These are phyloP conservation scores for Torymus aiolomorphi DNA, from an alignment of 2,888 invertebrate genomes.

Conservation along the genomic window DNA sequence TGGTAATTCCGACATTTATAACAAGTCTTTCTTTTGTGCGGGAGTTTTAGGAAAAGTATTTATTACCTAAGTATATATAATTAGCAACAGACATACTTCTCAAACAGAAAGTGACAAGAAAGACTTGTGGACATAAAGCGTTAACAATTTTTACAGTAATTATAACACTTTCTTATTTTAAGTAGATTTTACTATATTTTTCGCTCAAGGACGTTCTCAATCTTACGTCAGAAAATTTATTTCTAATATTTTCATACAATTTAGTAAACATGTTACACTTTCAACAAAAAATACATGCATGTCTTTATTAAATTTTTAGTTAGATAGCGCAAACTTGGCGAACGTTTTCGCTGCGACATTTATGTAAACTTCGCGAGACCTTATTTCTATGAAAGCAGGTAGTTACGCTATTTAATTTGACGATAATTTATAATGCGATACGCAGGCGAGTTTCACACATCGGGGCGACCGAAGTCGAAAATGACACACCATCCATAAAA, in stretches of 20 bases:
- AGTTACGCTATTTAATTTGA: conserved; percentile 44
- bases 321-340: background rate
- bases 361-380: conserved; percentile 36
- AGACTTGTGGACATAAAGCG: too few relatives aligned
- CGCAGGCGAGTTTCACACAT: conserved; percentile 37
- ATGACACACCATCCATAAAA: conserved; percentile 45
- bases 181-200: too few relatives aligned
- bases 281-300: background rate
- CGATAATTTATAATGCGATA: conserved; percentile 48
- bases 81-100: background rate
- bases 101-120: too few relatives aligned
- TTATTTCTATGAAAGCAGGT: conserved; percentile 26
- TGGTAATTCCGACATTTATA: too few relatives aligned
- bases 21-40: too few relatives aligned
- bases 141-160: too few relatives aligned
- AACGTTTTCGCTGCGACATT: background rate
- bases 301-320: conserved; percentile 5
- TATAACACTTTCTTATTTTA: too few relatives aligned
- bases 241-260: too few relatives aligned
- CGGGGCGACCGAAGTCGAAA: conserved; percentile 16
- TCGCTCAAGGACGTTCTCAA: too few relatives aligned
- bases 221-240: too few relatives aligned
- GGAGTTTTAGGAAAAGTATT: too few relatives aligned
- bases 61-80: background rate
- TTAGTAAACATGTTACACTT: too few relatives aligned